Evolutionary conservation across 2,113 vertebrate species (phyloP), one percentile per base, ranked within the genome.

Genomic region (Zosterops japonicus): DNA sequence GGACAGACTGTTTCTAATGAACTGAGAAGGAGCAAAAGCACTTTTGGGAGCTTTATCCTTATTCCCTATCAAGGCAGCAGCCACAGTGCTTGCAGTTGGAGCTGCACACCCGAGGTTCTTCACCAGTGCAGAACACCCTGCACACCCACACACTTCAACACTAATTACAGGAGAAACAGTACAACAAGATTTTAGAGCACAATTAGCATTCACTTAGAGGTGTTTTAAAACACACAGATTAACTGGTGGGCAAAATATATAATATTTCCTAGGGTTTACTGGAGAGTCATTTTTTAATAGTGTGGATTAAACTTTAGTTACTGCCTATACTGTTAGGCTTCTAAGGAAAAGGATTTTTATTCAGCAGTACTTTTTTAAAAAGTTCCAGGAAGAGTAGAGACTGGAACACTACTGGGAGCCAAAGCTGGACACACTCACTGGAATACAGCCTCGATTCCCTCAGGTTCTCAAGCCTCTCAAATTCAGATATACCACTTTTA

Each of bases 41-140:
- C 47, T 42, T 47, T 20, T 2, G 14, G 35, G 49, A 72, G 18
- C 59, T 70, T 78, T 57, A 36, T 9, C 42, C 25, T 56, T 72
- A 27, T 1, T 44, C 15, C 27, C 46, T 17, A 6, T 3, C 7
- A 67, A 28, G 21, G 29, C 12, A 57, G 50, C 47, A 60, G 83
- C 28, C 0, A 0, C 16, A 44, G 35, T 1, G 0, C n/a, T 25
- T 2, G 21, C 23, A n/a, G 60, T 31, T 7, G 4, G 27, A 11
- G 41, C 65, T 9, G 33, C 46, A 46, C 22, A 71, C 19, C 52
- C 1, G 0, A 55, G 47, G 35, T 2, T 44, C 74, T 52, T 35
- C 52, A 60, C 7, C 19, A n/a, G 7, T 6, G 29, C 14, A 1
- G 9, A 68, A 28, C 18, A 24, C 10, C 24, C 72, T 7, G 8